Percentiles rank a stretch among this genome's conserved stretches.
Evolutionary conservation across 2,797 vertebrate genomes (phyloP).

Genomic region (Helicolenus hilgendorfi): DNA sequence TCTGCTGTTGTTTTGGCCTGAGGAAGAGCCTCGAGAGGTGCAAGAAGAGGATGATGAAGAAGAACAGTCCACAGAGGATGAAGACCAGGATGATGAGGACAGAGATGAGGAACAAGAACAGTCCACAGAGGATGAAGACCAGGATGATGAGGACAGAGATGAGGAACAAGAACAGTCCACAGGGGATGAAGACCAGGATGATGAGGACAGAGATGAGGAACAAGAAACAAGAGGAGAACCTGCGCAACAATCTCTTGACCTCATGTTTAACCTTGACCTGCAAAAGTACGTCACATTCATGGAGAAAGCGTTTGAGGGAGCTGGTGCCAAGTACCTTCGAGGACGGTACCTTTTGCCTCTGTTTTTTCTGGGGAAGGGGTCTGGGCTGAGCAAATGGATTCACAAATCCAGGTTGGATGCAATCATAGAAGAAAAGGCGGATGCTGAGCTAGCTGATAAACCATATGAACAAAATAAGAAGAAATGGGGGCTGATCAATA

Average conservation of each 20-base stretch:
- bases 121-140: neutral
- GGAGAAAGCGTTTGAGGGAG: neutral
- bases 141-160: too few relatives aligned
- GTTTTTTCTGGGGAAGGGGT: slow-evolving; percentile 66
- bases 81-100: neutral
- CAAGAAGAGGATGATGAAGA: neutral
- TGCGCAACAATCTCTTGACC: neutral
- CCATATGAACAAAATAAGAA: rapidly evolving
- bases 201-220: neutral
- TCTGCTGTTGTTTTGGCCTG: slow-evolving; percentile 67
- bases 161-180: neutral
- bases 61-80: neutral
- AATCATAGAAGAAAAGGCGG: slow-evolving; percentile 4
- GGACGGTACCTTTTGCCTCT: slow-evolving; percentile 51
- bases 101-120: neutral
- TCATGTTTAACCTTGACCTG: neutral
- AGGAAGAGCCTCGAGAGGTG: neutral
- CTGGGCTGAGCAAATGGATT: slow-evolving; percentile 57
- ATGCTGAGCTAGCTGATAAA: rapidly evolving
- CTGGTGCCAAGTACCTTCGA: slow-evolving; percentile 22
- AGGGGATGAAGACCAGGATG: neutral
- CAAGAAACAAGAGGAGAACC: neutral
- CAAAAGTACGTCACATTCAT: neutral
- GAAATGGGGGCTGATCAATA: rapidly evolving
- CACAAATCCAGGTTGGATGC: slow-evolving; percentile 59